Evolutionary conservation across 2,888 invertebrate genomes (phyloP), one percentile per base, ranked within the genome.

Genomic region (Brachypterus glaber): DNA sequence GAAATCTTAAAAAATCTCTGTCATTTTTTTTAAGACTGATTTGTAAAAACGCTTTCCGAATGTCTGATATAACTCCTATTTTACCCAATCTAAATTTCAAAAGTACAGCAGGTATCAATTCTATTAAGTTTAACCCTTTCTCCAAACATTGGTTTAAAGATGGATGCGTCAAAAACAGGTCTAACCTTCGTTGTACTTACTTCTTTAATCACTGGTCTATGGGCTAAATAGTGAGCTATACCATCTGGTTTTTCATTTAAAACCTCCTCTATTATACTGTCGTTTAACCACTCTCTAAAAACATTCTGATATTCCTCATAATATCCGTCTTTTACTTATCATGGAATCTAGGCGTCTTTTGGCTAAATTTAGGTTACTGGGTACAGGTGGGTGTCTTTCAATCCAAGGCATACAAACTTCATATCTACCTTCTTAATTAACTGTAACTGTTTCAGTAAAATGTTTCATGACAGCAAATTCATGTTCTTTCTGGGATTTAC

Each of bases 101-200:
- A 1, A 50, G 32, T 27, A 48, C 30, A 18, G 36, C 14, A 7
- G 39, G 40, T 8, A 44, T 42, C 4, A 30, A 7, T 18, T 39
- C 39, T 33, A 50, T 50, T 18, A 37, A 17, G 17, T 48, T 43
- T n/a, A 30, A 32, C 3, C 49, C 44, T 27, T 44, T 50, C 30
- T 47, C 44, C 2, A 47, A 26, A 32, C 50, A 51, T 14, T 49
- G 40, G 34, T 55, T 57, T 4, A 57, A 29, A 4, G 53, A 30
- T 30, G 7, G 33, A 29, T 5, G 37, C 34, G 27, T 44, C 44
- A 29, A 40, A 43, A 4, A 43, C 35, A 18, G 35, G 37, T 17
- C 36, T 30, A 12, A 29, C n/a, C 5, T 17, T 24, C 7, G 36
- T 36, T 4, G 36, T 36, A 13, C 32, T 32, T 12, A 18, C 17